Base-by-base conservation (phyloP, 1,140 invertebrate genomes). In the Hyposmocoma kahamanoa region DNA sequence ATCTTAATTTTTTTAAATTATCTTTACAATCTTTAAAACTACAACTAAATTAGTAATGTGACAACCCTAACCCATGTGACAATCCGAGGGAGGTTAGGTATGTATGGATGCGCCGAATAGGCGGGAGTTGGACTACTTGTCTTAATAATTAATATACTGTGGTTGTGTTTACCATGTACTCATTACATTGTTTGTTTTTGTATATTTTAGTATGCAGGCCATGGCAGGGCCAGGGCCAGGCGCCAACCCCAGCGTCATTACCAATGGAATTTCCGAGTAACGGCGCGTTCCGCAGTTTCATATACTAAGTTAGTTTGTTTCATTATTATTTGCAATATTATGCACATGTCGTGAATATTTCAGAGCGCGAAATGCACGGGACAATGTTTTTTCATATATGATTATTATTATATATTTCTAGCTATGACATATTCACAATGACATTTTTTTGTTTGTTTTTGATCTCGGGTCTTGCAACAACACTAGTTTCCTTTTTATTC, bases 371-470 rank as follows among this genome's bases (percentile, higher is more conserved):
- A 78, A 74, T 55, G 49, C 75, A 75, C 74, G 77, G 69, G 72
- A 72, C 65, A 42, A 61, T 44, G 39, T 48, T 22, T 47, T n/a
- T 50, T 19, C 49, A 54, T 49, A 34, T 48, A 47, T 36, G 18
- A 9, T 41, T 41, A n/a, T 18, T 18, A n/a, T 22, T 11, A 19
- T 11, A 22, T 65, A 53, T 62, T 70, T 64, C 66, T 42, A 60
- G 72, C 71, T 71, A 63, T 74, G 76, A 76, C 56, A 62, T 80
- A 77, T 80, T 77, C 74, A 83, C 74, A 59, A 50, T 56, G 42
- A 56, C 50, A 43, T 59, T 58, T 52, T 50, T 30, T 52, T 73
- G 67, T 74, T 72, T n/a, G n/a, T 28, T 53, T 73, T 69, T 75
- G 75, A 77, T 81, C 77, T 84, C 72, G 69, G 67, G 56, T 74